Evolutionary conservation across 1,140 invertebrate species (phyloP), one percentile per base, ranked within the genome.

Genomic region (Leguminivora glycinivorella): DNA sequence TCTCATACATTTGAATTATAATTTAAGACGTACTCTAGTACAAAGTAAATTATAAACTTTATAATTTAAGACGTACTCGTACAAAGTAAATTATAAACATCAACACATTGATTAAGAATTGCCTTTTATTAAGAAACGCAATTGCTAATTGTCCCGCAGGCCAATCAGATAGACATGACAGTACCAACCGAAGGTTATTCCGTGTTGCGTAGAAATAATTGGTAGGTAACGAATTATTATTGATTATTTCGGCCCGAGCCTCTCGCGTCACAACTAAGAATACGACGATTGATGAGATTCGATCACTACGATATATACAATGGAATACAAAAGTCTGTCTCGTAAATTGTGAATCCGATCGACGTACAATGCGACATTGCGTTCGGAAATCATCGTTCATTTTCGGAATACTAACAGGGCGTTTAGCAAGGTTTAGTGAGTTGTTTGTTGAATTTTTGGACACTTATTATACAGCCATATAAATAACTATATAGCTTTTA

Each of bases 271-370:
- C 26, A 2, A 9, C 47, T 63, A 29, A 63, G 58, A 63, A n/a
- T 29, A 63, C 56, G 56, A 58, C 58, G 26, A 63, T 31, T 63
- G 26, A 63, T 63, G 25, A 17, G 25, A 29, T 63, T 29, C 58
- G 26, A 31, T 17, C 22, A 63, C 25, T 63, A 52, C 47, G 19
- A 52, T 52, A n/a, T n/a, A n/a, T n/a, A 52, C 47, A 22, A 22
- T 52, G 19, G 47, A 22, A 52, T 22, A 52, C 47, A 52, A 52
- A 22, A 52, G 47, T 52, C 47, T 22, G 47, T 22, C 17, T 22
- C 47, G 47, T 52, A 43, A 43, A 52, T 52, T 52, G 47, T 52
- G 19, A 52, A 52, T 52, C 47, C 47, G 47, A 19, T 52, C 47
- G 47, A 52, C 17, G 47, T 10, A 52, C 17, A 52, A 52, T 52